A percentile compares a stretch with the other conserved stretches of the same genome.
phyloP scores from a whole-genome alignment of 2,888 invertebrate species.

The Agriotes lineatus region DNA sequence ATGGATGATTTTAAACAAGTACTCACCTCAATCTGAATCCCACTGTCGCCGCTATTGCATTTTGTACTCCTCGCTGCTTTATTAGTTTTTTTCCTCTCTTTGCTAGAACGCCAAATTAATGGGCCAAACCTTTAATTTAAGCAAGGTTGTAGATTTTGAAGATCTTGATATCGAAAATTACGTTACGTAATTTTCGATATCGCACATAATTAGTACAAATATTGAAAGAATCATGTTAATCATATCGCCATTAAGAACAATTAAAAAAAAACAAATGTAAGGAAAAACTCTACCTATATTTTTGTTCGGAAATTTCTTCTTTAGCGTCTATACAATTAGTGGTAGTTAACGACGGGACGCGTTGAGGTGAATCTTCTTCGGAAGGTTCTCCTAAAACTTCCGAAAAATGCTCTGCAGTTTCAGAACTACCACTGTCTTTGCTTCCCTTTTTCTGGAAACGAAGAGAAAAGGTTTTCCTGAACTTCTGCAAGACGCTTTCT shows the following conservation, averaged over 20 bases:
- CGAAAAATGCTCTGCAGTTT: conserved; percentile 60
- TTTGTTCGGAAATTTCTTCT: conserved; percentile 61
- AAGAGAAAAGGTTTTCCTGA: conserved; percentile 77
- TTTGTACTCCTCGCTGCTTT: conserved; percentile 78
- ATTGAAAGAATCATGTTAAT: too few species aligned
- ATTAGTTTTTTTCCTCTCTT: conserved; percentile 76
- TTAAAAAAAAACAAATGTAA: too few species aligned
- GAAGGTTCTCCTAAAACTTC: conserved; percentile 59
- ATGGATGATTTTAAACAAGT: conserved; percentile 25
- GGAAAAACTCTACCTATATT: too few species aligned
- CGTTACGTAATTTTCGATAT: conserved; percentile 1
- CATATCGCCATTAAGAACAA: too few species aligned
- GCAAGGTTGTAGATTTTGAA: background rate
- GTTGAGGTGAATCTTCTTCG: conserved; percentile 63
- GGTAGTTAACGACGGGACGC: conserved; percentile 54
- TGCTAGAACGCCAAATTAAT: conserved; percentile 78
- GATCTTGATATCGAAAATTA: background rate
- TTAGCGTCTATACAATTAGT: conserved; percentile 49
- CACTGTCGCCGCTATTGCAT: conserved; percentile 81
- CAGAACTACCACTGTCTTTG: conserved; percentile 64
- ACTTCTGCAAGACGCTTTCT: conserved; percentile 77
- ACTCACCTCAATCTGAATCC: conserved; percentile 76
- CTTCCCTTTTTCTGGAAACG: conserved; percentile 71
- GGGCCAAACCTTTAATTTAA: conserved; percentile 73
- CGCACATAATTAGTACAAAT: background rate